These are phyloP conservation scores for Drosophila asahinai DNA, from an alignment of 1,140 invertebrate genomes.

Conservation along the genomic window DNA sequence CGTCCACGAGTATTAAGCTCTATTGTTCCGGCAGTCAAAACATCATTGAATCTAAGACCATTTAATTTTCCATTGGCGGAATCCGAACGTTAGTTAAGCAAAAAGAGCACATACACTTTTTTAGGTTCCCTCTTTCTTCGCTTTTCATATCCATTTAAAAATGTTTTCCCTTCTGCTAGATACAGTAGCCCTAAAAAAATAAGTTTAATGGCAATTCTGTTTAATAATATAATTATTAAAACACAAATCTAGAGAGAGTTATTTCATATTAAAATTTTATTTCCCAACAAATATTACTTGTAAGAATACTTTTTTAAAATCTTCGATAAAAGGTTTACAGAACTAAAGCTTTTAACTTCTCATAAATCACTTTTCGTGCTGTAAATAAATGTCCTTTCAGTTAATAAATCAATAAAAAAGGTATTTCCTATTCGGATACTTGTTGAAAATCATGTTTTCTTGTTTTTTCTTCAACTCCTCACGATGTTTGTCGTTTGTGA, in stretches of 20 bases:
- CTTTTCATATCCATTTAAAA: not conserved
- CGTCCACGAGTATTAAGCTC: constrained; percentile 35
- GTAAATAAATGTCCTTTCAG: no score
- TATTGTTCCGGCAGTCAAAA: constrained; percentile 37
- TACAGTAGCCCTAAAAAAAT: not conserved
- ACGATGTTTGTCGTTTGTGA: constrained; percentile 43
- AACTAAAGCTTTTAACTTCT: not conserved
- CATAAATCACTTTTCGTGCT: not conserved
- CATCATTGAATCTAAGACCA: constrained; percentile 26
- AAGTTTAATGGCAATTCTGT: not conserved
- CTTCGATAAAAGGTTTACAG: not conserved
- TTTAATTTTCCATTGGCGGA: constrained; percentile 13
- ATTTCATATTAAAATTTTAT: not conserved
- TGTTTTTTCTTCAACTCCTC: constrained; percentile 30
- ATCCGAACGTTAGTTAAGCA: not conserved
- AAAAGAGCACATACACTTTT: constrained; percentile 8
- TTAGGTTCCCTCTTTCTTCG: not conserved
- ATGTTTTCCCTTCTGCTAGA: not conserved
- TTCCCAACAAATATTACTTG: not conserved
- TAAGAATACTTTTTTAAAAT: not conserved
- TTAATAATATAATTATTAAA: not conserved
- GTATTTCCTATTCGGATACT: constrained; percentile 7
- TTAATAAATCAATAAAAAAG: not conserved
- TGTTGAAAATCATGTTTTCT: not conserved
- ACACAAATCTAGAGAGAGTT: not conserved